Evolutionary conservation across 2,888 invertebrate species (phyloP).

Genomic region (Megalurothrips usitatus): DNA sequence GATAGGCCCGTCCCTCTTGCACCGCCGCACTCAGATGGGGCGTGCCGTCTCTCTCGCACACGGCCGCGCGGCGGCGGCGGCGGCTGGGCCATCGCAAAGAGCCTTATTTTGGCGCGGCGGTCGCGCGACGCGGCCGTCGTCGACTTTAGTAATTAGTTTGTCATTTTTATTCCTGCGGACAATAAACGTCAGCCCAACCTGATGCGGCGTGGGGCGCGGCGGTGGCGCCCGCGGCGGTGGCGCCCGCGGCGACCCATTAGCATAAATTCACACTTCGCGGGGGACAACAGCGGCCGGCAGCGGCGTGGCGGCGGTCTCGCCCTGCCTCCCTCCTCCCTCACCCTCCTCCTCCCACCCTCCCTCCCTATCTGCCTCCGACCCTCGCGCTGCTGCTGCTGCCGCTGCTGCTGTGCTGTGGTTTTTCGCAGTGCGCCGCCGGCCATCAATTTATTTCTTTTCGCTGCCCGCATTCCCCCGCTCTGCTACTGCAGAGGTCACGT

Average conservation of each 20-base stretch:
- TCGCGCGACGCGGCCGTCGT: not conserved
- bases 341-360: no score
- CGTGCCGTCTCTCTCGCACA: no score
- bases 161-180: conserved; percentile 1
- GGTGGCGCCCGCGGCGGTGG: not conserved
- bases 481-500: not conserved
- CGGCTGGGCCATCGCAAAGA: no score
- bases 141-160: conserved; percentile 12
- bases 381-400: not conserved
- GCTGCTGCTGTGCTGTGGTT: not conserved
- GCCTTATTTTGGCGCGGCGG: not conserved
- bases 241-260: not conserved
- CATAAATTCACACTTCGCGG: conserved; percentile 15
- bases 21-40: no score
- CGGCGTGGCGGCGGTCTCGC: not conserved
- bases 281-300: not conserved
- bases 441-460: not conserved
- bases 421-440: not conserved
- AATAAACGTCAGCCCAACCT: conserved; percentile 11
- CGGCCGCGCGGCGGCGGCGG: no score
- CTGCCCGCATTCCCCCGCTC: not conserved
- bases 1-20: no score
- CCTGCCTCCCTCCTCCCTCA: not conserved
- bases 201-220: not conserved
- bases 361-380: no score